Base-by-base conservation (phyloP, 2,888 invertebrate species). In the Dryadula phaetusa region DNA sequence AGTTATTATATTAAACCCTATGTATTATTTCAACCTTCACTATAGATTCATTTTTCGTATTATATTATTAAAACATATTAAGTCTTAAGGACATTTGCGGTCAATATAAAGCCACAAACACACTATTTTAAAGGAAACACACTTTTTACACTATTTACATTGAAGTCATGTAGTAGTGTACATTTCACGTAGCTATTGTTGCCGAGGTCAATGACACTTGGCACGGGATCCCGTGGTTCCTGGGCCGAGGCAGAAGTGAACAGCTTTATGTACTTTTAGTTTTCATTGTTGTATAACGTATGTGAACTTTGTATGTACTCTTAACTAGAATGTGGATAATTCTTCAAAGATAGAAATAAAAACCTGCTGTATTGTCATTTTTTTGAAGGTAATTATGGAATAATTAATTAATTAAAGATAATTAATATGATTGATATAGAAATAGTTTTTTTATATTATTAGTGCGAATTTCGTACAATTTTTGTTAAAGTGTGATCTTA, bases 181-280 rank as follows among this genome's bases (percentile, higher is more conserved):
- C 28, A 62, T 58, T 63, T 32, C 58, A 44, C 63, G 56, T 60
- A 56, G 65, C 52, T 28, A 66, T 71, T 64, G 71, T 72, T 68
- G 66, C 47, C 62, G 71, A 58, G 75, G 78, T 77, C 78, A 76
- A 71, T 70, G 78, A 76, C 77, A 70, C 74, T 76, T 77, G 78
- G 77, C 78, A 76, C 73, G 70, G 70, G 72, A 75, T 75, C 73
- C 73, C 75, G 75, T 69, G 44, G 64, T 46, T 65, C 58, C 63
- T 42, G 37, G 56, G 54, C 63, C 54, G 62, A 62, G 52, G 62
- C 63, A 56, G 66, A 60, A 62, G 69, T 62, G 71, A 67, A 71
- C 69, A 66, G 62, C 58, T 60, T 49, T 69, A 61, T 70, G 62
- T 69, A 64, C 56, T 52, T 67, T 56, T 69, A 60, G 71, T 69